Percentiles rank a stretch among this genome's conserved stretches.
Conservation (phyloP, 1,140 invertebrate genomes). For the Penaeus chinensis region DNA sequence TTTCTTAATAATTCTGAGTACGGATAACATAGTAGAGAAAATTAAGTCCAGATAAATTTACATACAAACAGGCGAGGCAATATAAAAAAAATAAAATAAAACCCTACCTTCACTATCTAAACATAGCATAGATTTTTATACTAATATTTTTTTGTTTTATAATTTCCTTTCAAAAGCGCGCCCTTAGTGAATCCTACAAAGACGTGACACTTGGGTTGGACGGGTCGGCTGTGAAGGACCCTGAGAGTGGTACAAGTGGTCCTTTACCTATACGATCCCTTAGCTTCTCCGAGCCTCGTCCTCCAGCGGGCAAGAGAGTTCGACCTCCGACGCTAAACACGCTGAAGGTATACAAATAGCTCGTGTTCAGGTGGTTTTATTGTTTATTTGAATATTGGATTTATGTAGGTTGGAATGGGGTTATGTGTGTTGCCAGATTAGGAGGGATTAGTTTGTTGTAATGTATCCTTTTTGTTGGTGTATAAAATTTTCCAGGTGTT, state of each 20-base stretch:
- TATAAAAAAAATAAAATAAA: too few species aligned
- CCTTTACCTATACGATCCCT: slow-evolving; percentile 23
- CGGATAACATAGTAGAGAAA: too few species aligned
- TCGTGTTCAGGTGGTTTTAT: too few species aligned
- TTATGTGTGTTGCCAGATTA: too few species aligned
- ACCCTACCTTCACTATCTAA: neutral
- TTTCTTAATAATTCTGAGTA: neutral
- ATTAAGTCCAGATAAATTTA: too few species aligned
- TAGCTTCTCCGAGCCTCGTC: slow-evolving; percentile 24
- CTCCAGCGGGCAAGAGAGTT: neutral
- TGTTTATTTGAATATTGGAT: too few species aligned
- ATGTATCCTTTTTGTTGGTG: too few species aligned
- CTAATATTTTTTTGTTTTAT: neutral
- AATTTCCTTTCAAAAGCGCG: slow-evolving; percentile 15
- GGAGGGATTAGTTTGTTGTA: too few species aligned
- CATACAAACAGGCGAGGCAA: too few species aligned
- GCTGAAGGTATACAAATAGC: neutral
- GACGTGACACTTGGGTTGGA: slow-evolving; percentile 39
- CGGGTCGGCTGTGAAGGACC: slow-evolving; percentile 13
- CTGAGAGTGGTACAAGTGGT: neutral
- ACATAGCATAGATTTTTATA: too few species aligned
- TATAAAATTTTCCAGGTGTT: too few species aligned
- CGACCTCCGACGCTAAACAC: neutral
- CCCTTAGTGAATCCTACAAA: slow-evolving; percentile 45
- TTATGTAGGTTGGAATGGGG: too few species aligned